phyloP scores from a whole-genome alignment of 2,888 invertebrate species.

The Caenorhabditis japonica region DNA sequence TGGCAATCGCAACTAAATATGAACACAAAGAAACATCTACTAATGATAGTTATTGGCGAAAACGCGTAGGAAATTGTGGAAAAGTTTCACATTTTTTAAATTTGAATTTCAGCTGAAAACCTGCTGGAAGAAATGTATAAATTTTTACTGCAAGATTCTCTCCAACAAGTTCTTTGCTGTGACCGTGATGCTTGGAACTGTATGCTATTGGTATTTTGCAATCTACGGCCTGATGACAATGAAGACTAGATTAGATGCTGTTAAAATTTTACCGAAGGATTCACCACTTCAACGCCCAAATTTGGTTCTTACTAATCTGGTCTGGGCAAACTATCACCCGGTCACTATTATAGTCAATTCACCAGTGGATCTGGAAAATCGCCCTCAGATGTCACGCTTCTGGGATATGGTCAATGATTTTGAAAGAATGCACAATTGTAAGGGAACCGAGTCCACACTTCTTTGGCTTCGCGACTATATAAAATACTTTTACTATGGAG shows the following conservation, averaged over 20 bases:
- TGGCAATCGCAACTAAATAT: conserved; percentile 69
- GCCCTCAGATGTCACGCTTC: conserved; percentile 62
- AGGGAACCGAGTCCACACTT: conserved; percentile 69
- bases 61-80: conserved; percentile 34
- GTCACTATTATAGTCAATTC: conserved; percentile 73
- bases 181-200: conserved; percentile 55
- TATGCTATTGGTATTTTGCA: conserved; percentile 67
- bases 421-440: conserved; percentile 67
- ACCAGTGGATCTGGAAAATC: conserved; percentile 66
- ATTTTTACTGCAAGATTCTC: conserved; percentile 65
- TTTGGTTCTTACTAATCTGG: conserved; percentile 67
- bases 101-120: conserved; percentile 51
- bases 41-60: conserved; percentile 58
- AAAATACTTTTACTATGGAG: conserved; percentile 63
- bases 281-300: conserved; percentile 75
- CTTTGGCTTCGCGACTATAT: conserved; percentile 75
- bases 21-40: conserved; percentile 57
- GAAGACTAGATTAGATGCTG: conserved; percentile 69
- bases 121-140: conserved; percentile 58
- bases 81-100: neutral
- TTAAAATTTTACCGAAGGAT: conserved; percentile 73
- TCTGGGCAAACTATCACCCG: conserved; percentile 76
- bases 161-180: conserved; percentile 63
- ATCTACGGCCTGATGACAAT: conserved; percentile 64
- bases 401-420: conserved; percentile 71